These are phyloP conservation scores for Belonocnema kinseyi DNA, from an alignment of 1,140 invertebrate genomes.

Conservation along the genomic window DNA sequence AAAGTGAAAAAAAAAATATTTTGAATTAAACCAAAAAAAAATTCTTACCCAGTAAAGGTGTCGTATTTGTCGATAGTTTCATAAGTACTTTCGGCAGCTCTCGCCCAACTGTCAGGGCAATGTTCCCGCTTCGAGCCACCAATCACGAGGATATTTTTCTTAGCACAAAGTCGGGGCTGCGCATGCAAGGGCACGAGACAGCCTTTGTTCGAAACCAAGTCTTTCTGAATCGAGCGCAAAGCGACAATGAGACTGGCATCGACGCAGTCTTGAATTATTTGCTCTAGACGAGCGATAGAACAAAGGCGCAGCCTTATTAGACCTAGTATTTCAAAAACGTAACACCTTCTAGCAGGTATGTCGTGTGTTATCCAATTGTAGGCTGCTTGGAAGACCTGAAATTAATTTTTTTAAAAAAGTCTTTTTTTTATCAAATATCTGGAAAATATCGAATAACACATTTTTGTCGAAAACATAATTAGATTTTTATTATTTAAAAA, in stretches of 20 bases:
- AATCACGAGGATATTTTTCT: constrained; percentile 92
- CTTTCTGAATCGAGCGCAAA: constrained; percentile 87
- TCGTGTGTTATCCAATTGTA: constrained; percentile 94
- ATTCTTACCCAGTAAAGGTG: constrained; percentile 81
- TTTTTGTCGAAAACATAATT: too few relatives aligned
- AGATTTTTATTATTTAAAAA: too few relatives aligned
- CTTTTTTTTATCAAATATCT: too few relatives aligned
- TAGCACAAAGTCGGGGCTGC: constrained; percentile 87
- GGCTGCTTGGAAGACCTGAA: constrained; percentile 90
- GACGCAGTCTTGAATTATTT: constrained; percentile 86
- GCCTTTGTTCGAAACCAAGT: constrained; percentile 86
- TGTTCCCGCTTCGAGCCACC: constrained; percentile 92
- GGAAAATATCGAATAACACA: too few relatives aligned
- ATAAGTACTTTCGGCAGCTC: constrained; percentile 84
- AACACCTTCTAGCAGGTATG: constrained; percentile 85
- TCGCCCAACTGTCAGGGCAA: constrained; percentile 77
- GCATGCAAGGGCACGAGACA: constrained; percentile 85
- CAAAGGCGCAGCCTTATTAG: constrained; percentile 91
- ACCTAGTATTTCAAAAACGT: constrained; percentile 91
- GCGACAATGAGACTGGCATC: constrained; percentile 89
- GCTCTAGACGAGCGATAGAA: constrained; percentile 87
- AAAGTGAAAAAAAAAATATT: background rate
- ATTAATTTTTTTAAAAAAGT: background rate
- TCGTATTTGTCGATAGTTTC: constrained; percentile 89
- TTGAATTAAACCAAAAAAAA: background rate